Evolutionary conservation across 1,140 invertebrate species (phyloP).

Genomic region (Paraescarpia echinospica): DNA sequence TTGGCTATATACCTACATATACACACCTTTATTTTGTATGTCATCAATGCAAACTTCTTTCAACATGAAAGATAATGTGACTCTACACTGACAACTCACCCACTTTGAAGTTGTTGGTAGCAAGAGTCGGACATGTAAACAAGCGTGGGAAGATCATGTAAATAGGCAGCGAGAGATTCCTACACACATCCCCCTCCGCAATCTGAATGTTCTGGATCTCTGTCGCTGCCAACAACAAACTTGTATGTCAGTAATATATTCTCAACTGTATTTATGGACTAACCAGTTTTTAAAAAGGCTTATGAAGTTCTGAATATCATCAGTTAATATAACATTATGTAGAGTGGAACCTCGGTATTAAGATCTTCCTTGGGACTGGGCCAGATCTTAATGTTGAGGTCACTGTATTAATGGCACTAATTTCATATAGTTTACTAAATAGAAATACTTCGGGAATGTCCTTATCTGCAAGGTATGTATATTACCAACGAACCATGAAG

Average conservation of each 20-base stretch:
- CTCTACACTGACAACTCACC: slow-evolving; percentile 66
- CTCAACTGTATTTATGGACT: neutral
- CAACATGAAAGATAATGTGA: neutral
- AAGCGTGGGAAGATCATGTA: slow-evolving; percentile 93
- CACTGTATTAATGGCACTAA: no score
- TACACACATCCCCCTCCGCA: slow-evolving; percentile 85
- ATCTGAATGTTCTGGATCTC: slow-evolving; percentile 98
- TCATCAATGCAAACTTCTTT: neutral
- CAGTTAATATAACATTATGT: neutral
- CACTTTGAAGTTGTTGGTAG: slow-evolving; percentile 92
- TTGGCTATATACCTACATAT: no score
- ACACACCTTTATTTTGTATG: neutral
- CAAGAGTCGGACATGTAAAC: slow-evolving; percentile 91
- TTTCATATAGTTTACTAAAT: no score
- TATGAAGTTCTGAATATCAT: neutral
- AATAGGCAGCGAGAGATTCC: slow-evolving; percentile 82
- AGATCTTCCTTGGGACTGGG: no score
- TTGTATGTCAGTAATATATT: no score
- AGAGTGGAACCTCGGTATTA: no score
- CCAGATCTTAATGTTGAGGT: no score
- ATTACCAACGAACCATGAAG: no score
- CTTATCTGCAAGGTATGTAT: no score
- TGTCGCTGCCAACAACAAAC: slow-evolving; percentile 70
- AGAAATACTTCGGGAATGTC: no score
- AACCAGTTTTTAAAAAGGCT: neutral